phyloP scores from a whole-genome alignment of 2,888 invertebrate species.

The Phyto melanocephala region DNA sequence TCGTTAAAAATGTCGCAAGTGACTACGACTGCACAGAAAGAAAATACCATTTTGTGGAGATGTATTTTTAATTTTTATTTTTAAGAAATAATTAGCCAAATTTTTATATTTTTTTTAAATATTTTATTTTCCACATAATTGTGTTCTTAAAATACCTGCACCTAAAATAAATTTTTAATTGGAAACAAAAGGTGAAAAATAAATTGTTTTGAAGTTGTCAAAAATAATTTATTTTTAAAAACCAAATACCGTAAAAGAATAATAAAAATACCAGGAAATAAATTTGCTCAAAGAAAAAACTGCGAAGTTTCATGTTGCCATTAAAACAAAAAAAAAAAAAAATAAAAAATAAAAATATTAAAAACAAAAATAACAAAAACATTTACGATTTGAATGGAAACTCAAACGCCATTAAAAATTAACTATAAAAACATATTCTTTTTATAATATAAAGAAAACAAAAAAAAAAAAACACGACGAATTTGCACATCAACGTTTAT shows the following conservation, averaged over 20 bases:
- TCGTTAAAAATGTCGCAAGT: neutral
- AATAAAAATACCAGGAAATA: neutral
- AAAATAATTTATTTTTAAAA: neutral
- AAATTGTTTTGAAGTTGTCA: neutral
- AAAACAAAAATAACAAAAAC: constrained; percentile 7
- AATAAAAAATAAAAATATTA: constrained; percentile 4
- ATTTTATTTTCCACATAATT: neutral
- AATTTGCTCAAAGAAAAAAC: neutral
- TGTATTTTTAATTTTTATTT: too few relatives aligned
- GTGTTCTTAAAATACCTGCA: constrained; percentile 12
- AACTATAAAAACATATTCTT: neutral
- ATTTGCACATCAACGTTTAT: neutral
- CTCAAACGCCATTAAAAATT: neutral
- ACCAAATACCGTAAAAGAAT: neutral
- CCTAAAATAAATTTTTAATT: neutral
- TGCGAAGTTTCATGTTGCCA: constrained; percentile 27
- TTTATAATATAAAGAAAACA: too few relatives aligned
- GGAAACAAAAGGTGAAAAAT: neutral
- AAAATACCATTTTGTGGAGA: neutral
- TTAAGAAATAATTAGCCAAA: neutral
- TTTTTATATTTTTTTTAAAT: neutral
- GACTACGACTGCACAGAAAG: neutral
- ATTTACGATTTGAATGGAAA: neutral
- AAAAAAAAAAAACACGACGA: neutral
- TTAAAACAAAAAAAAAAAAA: constrained; percentile 6